Percentiles rank a stretch among this genome's conserved stretches.
Evolutionary conservation across 2,797 vertebrate species (phyloP).

Genomic region (Propithecus deckenii): DNA sequence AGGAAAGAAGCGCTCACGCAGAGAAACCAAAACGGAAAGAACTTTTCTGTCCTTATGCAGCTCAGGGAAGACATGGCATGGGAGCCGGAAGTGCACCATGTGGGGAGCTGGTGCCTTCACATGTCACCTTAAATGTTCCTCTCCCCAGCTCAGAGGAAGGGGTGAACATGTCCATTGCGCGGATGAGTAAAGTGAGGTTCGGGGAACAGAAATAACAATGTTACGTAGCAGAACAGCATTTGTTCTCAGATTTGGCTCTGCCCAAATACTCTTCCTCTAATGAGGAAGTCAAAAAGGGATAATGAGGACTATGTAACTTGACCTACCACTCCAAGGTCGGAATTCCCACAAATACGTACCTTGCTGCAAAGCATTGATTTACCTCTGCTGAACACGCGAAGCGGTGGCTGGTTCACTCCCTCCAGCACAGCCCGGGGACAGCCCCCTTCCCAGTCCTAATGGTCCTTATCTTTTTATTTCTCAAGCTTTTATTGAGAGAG

Average conservation of each 20-base stretch:
- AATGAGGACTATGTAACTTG: too few species aligned
- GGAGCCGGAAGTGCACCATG: accelerated
- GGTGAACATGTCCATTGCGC: not conserved
- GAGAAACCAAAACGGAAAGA: not conserved
- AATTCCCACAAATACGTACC: not conserved
- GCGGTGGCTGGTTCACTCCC: not conserved
- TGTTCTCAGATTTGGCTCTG: not conserved
- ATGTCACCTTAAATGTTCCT: not conserved
- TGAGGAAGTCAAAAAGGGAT: not conserved
- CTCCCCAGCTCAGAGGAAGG: not conserved
- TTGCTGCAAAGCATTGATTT: not conserved
- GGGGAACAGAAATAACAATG: not conserved
- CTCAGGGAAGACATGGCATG: accelerated
- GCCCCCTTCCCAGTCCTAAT: not conserved
- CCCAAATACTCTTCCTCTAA: not conserved
- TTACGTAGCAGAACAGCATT: not conserved
- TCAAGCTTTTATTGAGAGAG: not conserved
- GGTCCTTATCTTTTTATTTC: not conserved
- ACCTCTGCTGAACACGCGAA: not conserved
- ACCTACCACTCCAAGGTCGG: too few species aligned
- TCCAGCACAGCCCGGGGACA: not conserved
- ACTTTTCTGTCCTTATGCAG: too few species aligned
- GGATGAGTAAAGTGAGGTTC: not conserved
- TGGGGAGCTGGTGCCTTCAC: accelerated
- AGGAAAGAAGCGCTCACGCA: not conserved